Percentiles rank a stretch among this genome's conserved stretches.
Conservation (phyloP, 2,113 vertebrate genomes). For the Pelodiscus sinensis region DNA sequence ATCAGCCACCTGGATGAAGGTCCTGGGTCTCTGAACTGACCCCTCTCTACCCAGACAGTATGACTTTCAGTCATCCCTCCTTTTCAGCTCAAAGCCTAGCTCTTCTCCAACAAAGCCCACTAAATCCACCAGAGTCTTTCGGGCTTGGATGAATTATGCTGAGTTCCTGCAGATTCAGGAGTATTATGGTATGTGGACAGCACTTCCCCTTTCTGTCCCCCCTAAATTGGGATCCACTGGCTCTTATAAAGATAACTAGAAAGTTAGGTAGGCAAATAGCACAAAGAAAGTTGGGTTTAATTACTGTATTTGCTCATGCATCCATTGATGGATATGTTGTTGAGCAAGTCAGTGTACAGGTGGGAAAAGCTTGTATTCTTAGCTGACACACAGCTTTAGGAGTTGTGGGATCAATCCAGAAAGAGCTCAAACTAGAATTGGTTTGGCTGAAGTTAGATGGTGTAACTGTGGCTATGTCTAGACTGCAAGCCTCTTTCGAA, state of each 20-base stretch:
- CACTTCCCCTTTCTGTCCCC: slow-evolving; percentile 38
- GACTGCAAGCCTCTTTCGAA: no score
- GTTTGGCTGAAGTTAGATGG: slow-evolving; percentile 34
- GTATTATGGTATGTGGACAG: slow-evolving; percentile 46
- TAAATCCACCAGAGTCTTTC: slow-evolving; percentile 33
- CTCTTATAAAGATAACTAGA: slow-evolving; percentile 17
- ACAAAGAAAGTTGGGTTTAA: slow-evolving; percentile 51
- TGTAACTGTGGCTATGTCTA: no score
- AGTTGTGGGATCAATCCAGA: neutral
- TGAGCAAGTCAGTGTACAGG: slow-evolving; percentile 22
- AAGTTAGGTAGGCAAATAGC: neutral
- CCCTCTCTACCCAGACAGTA: neutral
- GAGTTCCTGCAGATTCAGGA: neutral
- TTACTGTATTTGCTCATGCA: slow-evolving; percentile 63
- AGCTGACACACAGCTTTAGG: slow-evolving; percentile 61
- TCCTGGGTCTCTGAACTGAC: neutral
- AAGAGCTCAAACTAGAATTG: slow-evolving; percentile 52
- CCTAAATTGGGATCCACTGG: neutral
- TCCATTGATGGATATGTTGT: slow-evolving; percentile 57
- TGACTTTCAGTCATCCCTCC: neutral
- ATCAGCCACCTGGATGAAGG: neutral
- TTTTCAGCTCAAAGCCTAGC: slow-evolving; percentile 12
- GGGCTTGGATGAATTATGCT: slow-evolving; percentile 41
- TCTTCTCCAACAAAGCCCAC: slow-evolving; percentile 54
- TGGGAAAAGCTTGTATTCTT: neutral